phyloP scores from a whole-genome alignment of 1,140 invertebrate species.

The Bilobella aurantiaca region DNA sequence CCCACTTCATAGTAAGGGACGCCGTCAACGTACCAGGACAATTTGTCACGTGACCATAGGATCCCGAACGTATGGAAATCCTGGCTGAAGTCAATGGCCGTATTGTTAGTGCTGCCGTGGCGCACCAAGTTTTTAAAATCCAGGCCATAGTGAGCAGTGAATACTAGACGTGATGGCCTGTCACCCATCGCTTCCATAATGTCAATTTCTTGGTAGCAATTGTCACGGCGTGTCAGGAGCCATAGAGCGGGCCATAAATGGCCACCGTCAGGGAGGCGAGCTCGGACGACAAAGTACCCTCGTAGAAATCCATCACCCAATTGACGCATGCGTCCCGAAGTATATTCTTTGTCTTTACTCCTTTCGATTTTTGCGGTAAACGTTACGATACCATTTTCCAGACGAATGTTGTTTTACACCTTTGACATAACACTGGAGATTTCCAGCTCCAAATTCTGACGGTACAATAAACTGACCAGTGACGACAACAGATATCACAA shows the following conservation, averaged over 20 bases:
- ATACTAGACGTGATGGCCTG: neutral
- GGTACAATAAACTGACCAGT: neutral
- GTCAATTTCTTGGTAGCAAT: constrained; percentile 10
- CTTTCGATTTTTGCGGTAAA: constrained; percentile 14
- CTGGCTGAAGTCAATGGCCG: neutral
- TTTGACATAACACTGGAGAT: constrained; percentile 20
- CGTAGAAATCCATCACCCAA: constrained; percentile 7
- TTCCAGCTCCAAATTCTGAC: constrained; percentile 16
- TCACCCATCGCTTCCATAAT: constrained; percentile 4
- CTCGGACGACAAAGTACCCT: constrained; percentile 23
- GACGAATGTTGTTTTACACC: constrained; percentile 21
- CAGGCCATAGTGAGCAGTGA: constrained; percentile 8
- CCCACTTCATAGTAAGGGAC: neutral
- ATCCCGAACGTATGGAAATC: constrained; percentile 7
- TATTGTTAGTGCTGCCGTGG: neutral
- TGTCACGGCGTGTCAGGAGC: neutral
- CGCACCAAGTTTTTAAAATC: neutral
- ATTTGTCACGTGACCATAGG: neutral
- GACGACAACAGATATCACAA: neutral
- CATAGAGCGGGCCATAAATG: constrained; percentile 19
- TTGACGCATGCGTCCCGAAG: constrained; percentile 21
- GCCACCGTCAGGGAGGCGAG: constrained; percentile 8
- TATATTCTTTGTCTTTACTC: constrained; percentile 23
- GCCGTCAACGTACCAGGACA: constrained; percentile 8
- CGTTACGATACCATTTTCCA: constrained; percentile 16